phyloP scores from a whole-genome alignment of 2,888 invertebrate genomes.

The Polydrusus cervinus region DNA sequence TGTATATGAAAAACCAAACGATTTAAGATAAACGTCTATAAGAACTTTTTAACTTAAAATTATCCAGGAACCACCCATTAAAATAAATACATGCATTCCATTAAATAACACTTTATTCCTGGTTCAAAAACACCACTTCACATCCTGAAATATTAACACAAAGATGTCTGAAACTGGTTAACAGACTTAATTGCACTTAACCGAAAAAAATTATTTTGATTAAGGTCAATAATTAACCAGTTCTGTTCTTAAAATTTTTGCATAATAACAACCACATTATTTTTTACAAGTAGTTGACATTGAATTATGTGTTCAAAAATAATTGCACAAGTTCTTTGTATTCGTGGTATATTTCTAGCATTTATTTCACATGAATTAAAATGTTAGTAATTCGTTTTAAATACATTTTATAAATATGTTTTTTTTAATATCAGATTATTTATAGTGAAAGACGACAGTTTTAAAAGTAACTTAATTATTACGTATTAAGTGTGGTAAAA shows the following conservation, averaged over 20 bases:
- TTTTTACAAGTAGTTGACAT: conserved; percentile 18
- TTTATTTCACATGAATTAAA: conserved; percentile 1
- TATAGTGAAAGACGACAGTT: no score
- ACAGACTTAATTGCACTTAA: not conserved
- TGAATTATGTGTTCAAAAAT: conserved; percentile 14
- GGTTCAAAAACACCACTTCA: no score
- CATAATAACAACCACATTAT: not conserved
- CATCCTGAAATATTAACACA: not conserved
- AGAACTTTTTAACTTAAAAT: no score
- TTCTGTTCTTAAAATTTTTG: conserved; percentile 21
- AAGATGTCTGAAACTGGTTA: no score
- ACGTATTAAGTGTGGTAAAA: no score
- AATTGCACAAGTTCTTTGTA: conserved; percentile 12
- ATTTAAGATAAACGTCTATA: no score
- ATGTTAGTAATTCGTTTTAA: not conserved
- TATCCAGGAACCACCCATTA: not conserved
- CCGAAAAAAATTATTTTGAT: not conserved
- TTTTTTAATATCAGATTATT: no score
- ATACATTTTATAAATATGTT: not conserved
- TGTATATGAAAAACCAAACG: no score
- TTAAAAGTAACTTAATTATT: no score
- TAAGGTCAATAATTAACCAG: conserved; percentile 27
- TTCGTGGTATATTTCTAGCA: not conserved
- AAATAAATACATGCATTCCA: not conserved
- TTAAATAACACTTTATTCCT: no score